Percentiles rank a stretch among this genome's conserved stretches.
Evolutionary conservation across 2,797 vertebrate species (phyloP).

Genomic region (Phrynocephalus guinanensis): DNA sequence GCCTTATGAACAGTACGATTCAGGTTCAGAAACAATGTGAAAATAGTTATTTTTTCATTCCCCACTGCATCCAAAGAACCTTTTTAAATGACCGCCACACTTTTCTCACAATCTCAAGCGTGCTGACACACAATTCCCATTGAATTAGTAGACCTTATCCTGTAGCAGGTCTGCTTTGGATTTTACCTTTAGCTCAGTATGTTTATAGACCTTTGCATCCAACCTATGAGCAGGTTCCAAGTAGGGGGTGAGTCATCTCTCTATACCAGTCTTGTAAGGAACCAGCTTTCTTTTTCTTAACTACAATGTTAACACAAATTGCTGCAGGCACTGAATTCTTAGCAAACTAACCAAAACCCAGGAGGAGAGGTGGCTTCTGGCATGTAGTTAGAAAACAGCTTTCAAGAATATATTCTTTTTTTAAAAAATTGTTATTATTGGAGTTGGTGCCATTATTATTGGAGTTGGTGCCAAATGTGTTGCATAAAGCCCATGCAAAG

Average conservation of each 20-base stretch:
- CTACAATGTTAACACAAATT: conserved; percentile 67
- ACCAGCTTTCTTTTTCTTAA: conserved; percentile 58
- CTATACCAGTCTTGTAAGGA: conserved; percentile 43
- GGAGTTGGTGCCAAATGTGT: conserved; percentile 37
- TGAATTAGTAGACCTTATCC: no score
- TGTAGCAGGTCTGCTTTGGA: no score
- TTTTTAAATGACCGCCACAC: no score
- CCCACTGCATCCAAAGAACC: no score
- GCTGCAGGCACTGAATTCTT: conserved; percentile 66
- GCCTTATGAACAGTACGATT: no score
- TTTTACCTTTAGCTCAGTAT: background rate
- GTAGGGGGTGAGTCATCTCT: conserved; percentile 61
- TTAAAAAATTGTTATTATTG: conserved; percentile 58
- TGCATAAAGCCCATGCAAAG: conserved; percentile 39
- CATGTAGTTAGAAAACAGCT: conserved; percentile 56
- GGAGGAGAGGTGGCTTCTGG: conserved; percentile 61
- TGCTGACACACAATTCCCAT: no score
- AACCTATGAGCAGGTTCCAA: conserved; percentile 52
- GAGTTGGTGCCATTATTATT: conserved; percentile 32
- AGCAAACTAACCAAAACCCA: conserved; percentile 67
- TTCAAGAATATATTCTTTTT: conserved; percentile 52
- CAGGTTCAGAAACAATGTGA: no score
- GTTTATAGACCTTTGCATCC: conserved; percentile 33
- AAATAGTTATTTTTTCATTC: no score
- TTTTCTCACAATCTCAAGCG: no score